Evolutionary conservation across 2,797 vertebrate genomes (phyloP), one percentile per base, ranked within the genome.

Genomic region (Halcyon smyrnensis): DNA sequence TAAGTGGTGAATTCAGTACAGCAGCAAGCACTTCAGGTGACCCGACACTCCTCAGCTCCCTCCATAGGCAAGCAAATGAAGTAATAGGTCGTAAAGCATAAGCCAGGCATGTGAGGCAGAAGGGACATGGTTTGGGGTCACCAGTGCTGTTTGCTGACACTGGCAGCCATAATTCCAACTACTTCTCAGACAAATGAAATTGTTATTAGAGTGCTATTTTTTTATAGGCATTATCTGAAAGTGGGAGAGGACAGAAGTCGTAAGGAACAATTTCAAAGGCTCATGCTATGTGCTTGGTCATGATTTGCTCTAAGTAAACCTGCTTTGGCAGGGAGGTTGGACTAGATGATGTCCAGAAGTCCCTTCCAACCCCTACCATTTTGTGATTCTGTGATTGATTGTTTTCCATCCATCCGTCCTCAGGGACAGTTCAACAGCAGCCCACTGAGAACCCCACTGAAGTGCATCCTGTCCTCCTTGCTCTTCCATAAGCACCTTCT

Each of bases 231-330:
- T 51, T 91, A 41, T 48, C 76, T 71, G 65, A 65, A 74, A 94
- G 57, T 11, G 6, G 48, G 37, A 68, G 85, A 88, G 60, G 56
- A 74, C 64, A n/a, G 27, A 37, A 79, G 25, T 68, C 56, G 48
- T 23, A 74, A 92, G 51, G 39, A 95, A 62, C 51, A 62, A 46
- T 57, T 82, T 84, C 75, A 83, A 83, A 89, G 28, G 45, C 34
- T 81, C 70, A 68, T 43, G 37, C 6, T 37, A 32, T 20, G 45
- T 0, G 0, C 25, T 60, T 6, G 1, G 39, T 60, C 34, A 23
- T 4, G 1, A 34, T 39, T 89, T 54, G 28, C 53, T 54, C 53
- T 54, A 54, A 30, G 32, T n/a, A 32, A 56, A 20, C 32, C 18
- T 56, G 30, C 53, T 56, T 56, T 56, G 32, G 32, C 53, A n/a